These are phyloP conservation scores for Lipophrys pholis DNA, from an alignment of 2,113 vertebrate species.

Conservation along the genomic window DNA sequence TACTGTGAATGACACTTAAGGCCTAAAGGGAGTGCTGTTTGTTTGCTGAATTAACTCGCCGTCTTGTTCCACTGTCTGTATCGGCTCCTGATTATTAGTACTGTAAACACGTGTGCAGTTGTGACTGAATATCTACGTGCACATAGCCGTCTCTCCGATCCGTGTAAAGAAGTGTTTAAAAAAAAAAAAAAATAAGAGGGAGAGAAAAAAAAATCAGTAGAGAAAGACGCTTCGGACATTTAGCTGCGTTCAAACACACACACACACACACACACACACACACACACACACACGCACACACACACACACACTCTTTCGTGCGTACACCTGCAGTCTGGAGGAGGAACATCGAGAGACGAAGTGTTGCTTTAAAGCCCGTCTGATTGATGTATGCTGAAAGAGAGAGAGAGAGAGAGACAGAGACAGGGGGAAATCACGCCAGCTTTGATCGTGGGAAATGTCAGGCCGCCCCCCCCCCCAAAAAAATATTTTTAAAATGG, in stretches of 20 bases:
- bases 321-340: constrained; percentile 28
- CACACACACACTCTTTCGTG: constrained; percentile 1
- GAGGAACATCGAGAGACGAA: constrained; percentile 40
- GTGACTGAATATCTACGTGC: constrained; percentile 35
- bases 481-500: constrained; percentile 49
- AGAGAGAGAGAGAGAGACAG: constrained; percentile 16
- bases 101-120: constrained; percentile 45
- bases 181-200: constrained; percentile 28
- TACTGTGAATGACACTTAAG: constrained; percentile 66
- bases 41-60: constrained; percentile 30
- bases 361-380: constrained; percentile 36
- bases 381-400: constrained; percentile 60
- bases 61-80: constrained; percentile 41
- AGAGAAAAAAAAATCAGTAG: no score
- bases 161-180: constrained; percentile 27
- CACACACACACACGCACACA: constrained; percentile 14
- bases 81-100: constrained; percentile 43
- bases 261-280: constrained; percentile 8
- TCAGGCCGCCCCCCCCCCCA: constrained; percentile 48
- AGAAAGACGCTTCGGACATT: neutral
- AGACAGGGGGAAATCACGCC: constrained; percentile 16
- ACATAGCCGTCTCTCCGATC: constrained; percentile 36
- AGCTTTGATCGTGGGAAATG: constrained; percentile 77
- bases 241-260: neutral
- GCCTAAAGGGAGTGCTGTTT: constrained; percentile 52